Evolutionary conservation across 2,797 vertebrate genomes (phyloP).

Genomic region (Catharus ustulatus): DNA sequence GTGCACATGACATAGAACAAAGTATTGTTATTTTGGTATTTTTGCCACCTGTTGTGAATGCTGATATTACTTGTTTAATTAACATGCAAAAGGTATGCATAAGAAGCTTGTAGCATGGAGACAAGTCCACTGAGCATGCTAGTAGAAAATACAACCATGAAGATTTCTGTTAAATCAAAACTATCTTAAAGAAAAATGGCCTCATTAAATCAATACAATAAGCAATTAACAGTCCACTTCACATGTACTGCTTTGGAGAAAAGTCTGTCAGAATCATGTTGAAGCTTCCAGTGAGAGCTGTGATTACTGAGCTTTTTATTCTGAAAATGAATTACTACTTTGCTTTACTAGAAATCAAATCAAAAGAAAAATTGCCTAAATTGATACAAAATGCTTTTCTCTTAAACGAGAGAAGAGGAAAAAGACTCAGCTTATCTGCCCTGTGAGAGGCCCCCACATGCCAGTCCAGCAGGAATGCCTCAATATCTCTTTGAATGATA

Average conservation of each 20-base stretch:
- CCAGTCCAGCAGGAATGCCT: neutral
- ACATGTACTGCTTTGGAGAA: neutral
- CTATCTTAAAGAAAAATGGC: neutral
- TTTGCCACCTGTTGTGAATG: neutral
- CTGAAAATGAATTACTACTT: slow-evolving; percentile 27
- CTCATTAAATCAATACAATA: slow-evolving; percentile 17
- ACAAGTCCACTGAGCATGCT: neutral
- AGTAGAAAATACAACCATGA: neutral
- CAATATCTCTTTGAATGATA: neutral
- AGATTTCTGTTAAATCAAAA: neutral
- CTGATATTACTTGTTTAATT: neutral
- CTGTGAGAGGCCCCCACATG: neutral
- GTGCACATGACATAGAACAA: rapidly evolving
- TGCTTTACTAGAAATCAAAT: neutral
- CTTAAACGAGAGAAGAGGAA: neutral
- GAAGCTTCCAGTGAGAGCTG: neutral
- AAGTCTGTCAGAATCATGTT: neutral
- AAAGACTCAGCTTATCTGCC: neutral
- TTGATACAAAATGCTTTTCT: neutral
- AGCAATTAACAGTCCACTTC: neutral
- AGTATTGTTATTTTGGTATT: neutral
- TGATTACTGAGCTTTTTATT: neutral
- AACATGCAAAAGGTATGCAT: neutral
- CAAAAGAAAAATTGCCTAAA: neutral
- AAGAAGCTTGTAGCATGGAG: neutral